Base-by-base conservation (phyloP, 2,888 invertebrate genomes). In the Dryadula phaetusa region DNA sequence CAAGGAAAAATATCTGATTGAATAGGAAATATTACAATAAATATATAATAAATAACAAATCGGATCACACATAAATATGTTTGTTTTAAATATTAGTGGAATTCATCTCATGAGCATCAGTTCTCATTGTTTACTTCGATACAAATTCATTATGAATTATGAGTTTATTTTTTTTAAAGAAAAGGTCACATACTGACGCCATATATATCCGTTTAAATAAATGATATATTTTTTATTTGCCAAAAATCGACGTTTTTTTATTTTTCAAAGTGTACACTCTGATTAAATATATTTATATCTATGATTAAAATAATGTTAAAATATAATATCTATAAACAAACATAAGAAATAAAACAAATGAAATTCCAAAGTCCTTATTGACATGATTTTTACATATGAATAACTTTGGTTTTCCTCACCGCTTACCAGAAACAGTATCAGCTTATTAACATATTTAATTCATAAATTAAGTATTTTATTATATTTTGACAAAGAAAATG, bases 81-180 rank as follows among this genome's bases (percentile, higher is more conserved):
- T 72, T 72, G 69, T 74, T 74, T 74, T 66, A 20, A 47, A 62
- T 66, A 72, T 72, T 70, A 67, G 28, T 67, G 44, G 58, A 66
- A 69, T 54, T 37, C 22, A 42, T 53, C 62, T 64, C 62, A 64
- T 67, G 62, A 56, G 25, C 37, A 66, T 46, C 42, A 44, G 49
- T 62, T 61, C 47, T 18, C 18, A 62, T 52, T 62, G 49, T 63
- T 64, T 40, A 40, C 5, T 40, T 40, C 44, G n/a, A 46, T 22
- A 56, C 25, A 37, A 61, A 46, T 54, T 64, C 14, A 18, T 62
- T 47, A 37, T 32, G 10, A 32, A 49, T 40, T 49, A 67, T 65
- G 46, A 42, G 46, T 46, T 54, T 54, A 42, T 28, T 56, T 44
- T 44, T 63, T 44, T 25, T 44, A n/a, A 16, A 2, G 20, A 22